phyloP scores from a whole-genome alignment of 2,797 vertebrate genomes.

The Megaceryle alcyon region DNA sequence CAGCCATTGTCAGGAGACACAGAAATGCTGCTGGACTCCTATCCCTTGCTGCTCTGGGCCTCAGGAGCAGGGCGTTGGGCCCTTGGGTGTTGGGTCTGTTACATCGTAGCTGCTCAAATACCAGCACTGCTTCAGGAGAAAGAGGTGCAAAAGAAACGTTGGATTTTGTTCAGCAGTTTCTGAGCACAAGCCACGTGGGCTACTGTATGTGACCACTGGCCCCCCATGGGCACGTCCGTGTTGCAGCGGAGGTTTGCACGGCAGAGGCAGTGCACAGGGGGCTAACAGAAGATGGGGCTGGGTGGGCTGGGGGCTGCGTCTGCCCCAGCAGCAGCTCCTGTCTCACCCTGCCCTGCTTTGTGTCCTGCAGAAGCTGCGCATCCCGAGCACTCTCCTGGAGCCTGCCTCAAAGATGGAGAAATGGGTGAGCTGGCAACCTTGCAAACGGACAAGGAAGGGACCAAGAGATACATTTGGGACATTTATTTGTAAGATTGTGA shows the following conservation, averaged over 20 bases:
- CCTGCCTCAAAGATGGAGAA: constrained; percentile 75
- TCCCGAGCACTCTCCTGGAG: constrained; percentile 83
- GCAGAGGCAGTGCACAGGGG: not conserved
- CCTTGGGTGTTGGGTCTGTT: not conserved
- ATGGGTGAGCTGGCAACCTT: constrained; percentile 59
- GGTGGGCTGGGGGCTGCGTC: not conserved
- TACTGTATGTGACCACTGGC: fast-evolving
- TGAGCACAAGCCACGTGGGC: not conserved
- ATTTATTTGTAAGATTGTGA: not conserved
- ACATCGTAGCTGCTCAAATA: not conserved
- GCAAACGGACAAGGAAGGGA: not conserved
- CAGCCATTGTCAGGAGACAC: not conserved
- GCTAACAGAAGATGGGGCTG: not conserved
- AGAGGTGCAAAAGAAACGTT: not conserved
- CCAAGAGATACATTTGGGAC: not conserved
- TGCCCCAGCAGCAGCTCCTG: not conserved
- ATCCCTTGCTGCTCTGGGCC: not conserved
- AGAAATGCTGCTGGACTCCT: not conserved
- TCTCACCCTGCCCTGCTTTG: not conserved
- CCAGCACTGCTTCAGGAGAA: not conserved
- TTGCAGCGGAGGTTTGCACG: not conserved
- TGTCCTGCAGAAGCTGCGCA: constrained; percentile 81
- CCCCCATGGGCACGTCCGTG: fast-evolving
- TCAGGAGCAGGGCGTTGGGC: not conserved
- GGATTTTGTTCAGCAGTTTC: not conserved